Conservation (phyloP, 2,888 invertebrate genomes). For the Belgica antarctica region DNA sequence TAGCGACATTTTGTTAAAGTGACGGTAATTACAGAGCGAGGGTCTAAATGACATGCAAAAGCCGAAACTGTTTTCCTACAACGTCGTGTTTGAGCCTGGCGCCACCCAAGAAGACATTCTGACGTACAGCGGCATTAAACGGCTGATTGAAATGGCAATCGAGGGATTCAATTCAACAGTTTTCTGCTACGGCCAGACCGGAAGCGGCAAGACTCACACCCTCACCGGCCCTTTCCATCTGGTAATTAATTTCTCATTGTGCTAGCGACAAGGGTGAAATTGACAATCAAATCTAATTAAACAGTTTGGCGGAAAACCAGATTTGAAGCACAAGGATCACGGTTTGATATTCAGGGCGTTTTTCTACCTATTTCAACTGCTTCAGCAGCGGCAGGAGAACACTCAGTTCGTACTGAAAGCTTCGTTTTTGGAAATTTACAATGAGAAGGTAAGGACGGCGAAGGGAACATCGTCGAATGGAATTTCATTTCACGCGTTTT, state of each 20-base stretch:
- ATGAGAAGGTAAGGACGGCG: slow-evolving; percentile 75
- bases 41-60: slow-evolving; percentile 63
- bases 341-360: slow-evolving; percentile 89
- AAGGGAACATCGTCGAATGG: not conserved
- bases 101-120: slow-evolving; percentile 79
- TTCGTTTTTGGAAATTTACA: slow-evolving; percentile 93
- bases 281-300: not conserved
- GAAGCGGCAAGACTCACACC: slow-evolving; percentile 94
- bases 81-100: slow-evolving; percentile 90
- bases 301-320: slow-evolving; percentile 65
- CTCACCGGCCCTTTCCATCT: slow-evolving; percentile 86
- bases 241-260: slow-evolving; percentile 56
- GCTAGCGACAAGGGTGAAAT: not conserved
- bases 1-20: not conserved
- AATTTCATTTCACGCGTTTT: not conserved
- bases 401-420: slow-evolving; percentile 83
- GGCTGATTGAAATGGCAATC: slow-evolving; percentile 89
- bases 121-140: slow-evolving; percentile 85
- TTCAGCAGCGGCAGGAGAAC: slow-evolving; percentile 68
- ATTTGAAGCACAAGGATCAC: slow-evolving; percentile 70
- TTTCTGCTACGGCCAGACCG: slow-evolving; percentile 95
- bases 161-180: slow-evolving; percentile 93
- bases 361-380: slow-evolving; percentile 79
- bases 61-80: slow-evolving; percentile 87
- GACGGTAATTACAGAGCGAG: slow-evolving; percentile 54